Evolutionary conservation across 2,797 vertebrate species (phyloP).

Genomic region (Enteromius mattozi): DNA sequence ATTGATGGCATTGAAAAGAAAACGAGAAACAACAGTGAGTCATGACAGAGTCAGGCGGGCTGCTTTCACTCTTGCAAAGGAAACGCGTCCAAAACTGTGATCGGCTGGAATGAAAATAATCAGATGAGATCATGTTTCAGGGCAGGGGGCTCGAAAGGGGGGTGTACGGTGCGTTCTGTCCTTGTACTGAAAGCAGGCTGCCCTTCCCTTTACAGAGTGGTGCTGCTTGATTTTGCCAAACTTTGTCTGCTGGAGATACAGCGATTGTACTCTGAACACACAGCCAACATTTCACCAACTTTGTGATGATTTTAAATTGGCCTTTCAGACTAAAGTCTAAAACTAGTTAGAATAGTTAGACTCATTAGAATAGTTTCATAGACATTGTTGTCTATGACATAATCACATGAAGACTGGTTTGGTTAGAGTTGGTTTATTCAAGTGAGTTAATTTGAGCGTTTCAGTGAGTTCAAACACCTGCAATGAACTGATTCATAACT

Average conservation of each 20-base stretch:
- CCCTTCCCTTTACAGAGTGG: background rate
- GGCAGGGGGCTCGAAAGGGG: background rate
- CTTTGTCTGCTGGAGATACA: background rate
- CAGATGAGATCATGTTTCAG: conserved; percentile 44
- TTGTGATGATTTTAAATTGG: background rate
- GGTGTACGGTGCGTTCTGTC: background rate
- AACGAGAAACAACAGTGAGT: conserved; percentile 26
- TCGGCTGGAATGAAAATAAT: conserved; percentile 48
- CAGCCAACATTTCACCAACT: too few relatives aligned
- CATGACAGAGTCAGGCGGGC: conserved; percentile 10
- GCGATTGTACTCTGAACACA: background rate
- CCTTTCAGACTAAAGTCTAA: background rate
- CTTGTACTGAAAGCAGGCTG: background rate
- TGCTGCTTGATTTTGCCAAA: background rate
- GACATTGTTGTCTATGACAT: too few relatives aligned
- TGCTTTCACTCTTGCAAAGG: conserved; percentile 28
- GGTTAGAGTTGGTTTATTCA: background rate
- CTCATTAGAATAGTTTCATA: background rate
- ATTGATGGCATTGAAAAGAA: conserved; percentile 30
- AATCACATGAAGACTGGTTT: background rate
- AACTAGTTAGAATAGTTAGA: background rate
- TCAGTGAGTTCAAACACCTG: background rate
- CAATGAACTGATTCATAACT: background rate
- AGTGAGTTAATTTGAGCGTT: background rate
- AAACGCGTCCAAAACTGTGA: conserved; percentile 19